Evolutionary conservation across 2,113 vertebrate species (phyloP).

Genomic region (Tachuris rubrigastra): DNA sequence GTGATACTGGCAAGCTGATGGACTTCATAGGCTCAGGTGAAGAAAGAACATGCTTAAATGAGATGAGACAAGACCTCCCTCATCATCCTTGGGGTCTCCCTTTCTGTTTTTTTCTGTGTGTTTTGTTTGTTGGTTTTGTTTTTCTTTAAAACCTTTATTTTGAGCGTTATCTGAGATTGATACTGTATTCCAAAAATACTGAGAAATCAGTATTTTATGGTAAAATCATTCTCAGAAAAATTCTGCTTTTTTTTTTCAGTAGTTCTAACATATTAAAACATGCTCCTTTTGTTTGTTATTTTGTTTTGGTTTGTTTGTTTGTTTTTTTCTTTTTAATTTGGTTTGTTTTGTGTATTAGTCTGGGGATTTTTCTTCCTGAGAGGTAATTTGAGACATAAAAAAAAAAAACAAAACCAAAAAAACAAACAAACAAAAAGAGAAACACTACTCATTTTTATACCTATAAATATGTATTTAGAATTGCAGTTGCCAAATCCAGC

Average conservation of each 20-base stretch:
- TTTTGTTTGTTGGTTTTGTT: not conserved
- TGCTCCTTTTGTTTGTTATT: not conserved
- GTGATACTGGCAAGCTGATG: accelerated
- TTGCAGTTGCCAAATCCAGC: not conserved
- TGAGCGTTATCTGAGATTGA: not conserved
- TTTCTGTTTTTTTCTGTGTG: not conserved
- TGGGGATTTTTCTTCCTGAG: not conserved
- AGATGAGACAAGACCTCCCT: not conserved
- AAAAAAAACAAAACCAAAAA: not conserved
- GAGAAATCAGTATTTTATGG: not conserved
- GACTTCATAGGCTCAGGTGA: not conserved
- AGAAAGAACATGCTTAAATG: not conserved
- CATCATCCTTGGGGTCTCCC: not conserved
- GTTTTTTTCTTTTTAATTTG: not conserved
- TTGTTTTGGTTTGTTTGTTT: not conserved
- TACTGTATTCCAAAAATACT: not conserved
- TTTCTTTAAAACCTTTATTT: not conserved
- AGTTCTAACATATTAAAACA: not conserved
- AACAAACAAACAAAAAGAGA: not conserved
- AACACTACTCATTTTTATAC: not conserved
- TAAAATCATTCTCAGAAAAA: not conserved
- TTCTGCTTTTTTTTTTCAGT: not conserved
- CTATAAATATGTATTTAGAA: not conserved
- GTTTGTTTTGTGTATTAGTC: not conserved
- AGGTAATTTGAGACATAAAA: not conserved